Conservation (phyloP, 2,113 vertebrate species). For the Nycticorax nycticorax region DNA sequence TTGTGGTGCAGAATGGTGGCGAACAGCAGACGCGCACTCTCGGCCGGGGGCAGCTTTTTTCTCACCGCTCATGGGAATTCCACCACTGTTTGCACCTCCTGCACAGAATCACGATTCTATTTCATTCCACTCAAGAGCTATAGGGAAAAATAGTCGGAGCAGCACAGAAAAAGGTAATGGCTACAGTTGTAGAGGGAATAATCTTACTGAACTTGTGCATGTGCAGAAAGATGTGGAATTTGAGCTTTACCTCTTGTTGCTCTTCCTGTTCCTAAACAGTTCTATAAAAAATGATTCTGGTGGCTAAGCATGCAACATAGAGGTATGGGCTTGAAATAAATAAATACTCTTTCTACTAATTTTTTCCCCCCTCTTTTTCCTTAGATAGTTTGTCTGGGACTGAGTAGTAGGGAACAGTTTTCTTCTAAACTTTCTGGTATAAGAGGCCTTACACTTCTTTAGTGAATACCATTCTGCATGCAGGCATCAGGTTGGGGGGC, state of each 20-base stretch:
- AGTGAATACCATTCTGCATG: not conserved
- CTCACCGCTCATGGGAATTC: constrained; percentile 85
- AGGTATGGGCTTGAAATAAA: not conserved
- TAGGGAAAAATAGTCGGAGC: constrained; percentile 85
- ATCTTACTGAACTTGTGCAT: not conserved
- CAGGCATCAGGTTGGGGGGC: too few species aligned
- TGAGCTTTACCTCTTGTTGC: not conserved
- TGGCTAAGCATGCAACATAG: not conserved
- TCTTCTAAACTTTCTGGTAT: not conserved
- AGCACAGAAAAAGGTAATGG: constrained; percentile 86
- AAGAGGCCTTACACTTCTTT: not conserved
- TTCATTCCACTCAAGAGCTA: constrained; percentile 77
- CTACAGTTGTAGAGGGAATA: not conserved
- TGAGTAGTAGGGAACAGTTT: not conserved
- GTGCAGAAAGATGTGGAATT: not conserved
- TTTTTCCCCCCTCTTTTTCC: not conserved
- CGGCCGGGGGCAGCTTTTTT: constrained; percentile 84
- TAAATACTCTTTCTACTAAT: not conserved
- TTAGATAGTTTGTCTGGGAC: not conserved
- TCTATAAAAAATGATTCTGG: not conserved
- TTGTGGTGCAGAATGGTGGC: constrained; percentile 87
- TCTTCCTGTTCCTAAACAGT: not conserved
- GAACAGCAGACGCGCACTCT: constrained; percentile 78
- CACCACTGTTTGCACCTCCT: constrained; percentile 83
- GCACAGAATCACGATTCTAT: constrained; percentile 80